phyloP scores from a whole-genome alignment of 2,888 invertebrate species.

The Xestoiulus laeticollis region DNA sequence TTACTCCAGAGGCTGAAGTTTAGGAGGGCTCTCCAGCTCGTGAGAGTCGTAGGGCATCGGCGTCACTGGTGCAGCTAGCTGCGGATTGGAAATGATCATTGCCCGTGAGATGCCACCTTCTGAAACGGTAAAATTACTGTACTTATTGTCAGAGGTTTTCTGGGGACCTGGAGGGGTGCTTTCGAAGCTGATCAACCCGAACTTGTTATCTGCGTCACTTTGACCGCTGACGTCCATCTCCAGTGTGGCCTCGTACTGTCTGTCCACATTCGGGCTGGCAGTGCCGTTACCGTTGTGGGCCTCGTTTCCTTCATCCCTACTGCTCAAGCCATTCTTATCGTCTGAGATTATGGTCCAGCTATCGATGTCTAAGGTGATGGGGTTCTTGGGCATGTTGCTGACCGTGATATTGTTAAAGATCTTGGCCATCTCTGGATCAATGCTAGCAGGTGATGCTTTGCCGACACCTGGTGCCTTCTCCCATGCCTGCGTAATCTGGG shows the following conservation, averaged over 20 bases:
- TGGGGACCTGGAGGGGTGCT: conserved; percentile 27
- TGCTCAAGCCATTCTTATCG: conserved; percentile 39
- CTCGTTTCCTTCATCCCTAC: neutral
- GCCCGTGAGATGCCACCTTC: conserved; percentile 53
- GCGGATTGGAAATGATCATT: conserved; percentile 55
- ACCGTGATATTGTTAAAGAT: conserved; percentile 52
- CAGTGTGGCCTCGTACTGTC: conserved; percentile 41
- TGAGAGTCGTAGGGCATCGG: neutral
- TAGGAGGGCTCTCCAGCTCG: conserved; percentile 40
- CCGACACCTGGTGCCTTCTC: neutral
- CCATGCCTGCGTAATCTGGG: neutral
- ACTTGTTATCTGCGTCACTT: conserved; percentile 6
- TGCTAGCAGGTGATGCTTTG: neutral
- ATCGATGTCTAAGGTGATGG: conserved; percentile 49
- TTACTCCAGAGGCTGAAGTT: conserved; percentile 23
- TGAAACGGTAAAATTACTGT: conserved; percentile 21
- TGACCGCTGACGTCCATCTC: conserved; percentile 50
- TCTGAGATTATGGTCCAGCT: conserved; percentile 29
- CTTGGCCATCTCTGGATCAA: conserved; percentile 52
- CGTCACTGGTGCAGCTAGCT: conserved; percentile 38
- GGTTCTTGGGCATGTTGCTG: conserved; percentile 48
- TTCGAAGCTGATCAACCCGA: conserved; percentile 46
- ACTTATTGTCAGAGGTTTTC: neutral
- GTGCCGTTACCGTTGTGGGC: conserved; percentile 35
- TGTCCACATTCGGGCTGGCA: conserved; percentile 38